phyloP scores from a whole-genome alignment of 1,140 invertebrate species.

The Danaus melanippus region DNA sequence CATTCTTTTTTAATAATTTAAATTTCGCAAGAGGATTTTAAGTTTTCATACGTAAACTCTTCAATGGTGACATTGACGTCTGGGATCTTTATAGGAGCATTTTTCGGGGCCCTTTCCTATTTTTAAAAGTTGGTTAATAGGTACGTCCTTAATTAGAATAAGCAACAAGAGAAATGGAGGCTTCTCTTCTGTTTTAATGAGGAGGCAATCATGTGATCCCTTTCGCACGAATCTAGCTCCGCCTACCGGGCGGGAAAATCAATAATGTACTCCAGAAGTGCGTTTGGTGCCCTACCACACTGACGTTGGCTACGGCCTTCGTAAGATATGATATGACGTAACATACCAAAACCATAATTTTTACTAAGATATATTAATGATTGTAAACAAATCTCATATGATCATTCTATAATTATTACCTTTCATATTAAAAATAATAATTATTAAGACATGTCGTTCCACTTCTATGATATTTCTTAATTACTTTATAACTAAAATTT shows the following conservation, averaged over 20 bases:
- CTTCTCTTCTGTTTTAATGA: conserved; percentile 67
- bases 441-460: too few relatives aligned
- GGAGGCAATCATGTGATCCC: conserved; percentile 61
- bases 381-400: too few relatives aligned
- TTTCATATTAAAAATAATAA: too few relatives aligned
- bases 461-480: too few relatives aligned
- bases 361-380: too few relatives aligned
- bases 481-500: too few relatives aligned
- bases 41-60: too few relatives aligned
- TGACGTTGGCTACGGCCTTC: conserved; percentile 43
- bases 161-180: conserved; percentile 55
- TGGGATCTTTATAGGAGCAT: conserved; percentile 48
- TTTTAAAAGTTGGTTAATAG: conserved; percentile 70
- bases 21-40: too few relatives aligned
- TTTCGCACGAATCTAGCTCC: conserved; percentile 61
- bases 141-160: conserved; percentile 69
- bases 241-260: conserved; percentile 67
- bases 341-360: background rate
- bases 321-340: conserved; percentile 14
- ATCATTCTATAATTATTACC: too few relatives aligned
- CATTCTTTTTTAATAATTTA: too few relatives aligned
- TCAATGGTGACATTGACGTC: conserved; percentile 12
- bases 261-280: conserved; percentile 68
- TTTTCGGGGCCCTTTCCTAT: conserved; percentile 53
- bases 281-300: conserved; percentile 55